A percentile compares a stretch with the other conserved stretches of the same genome.
phyloP scores from a whole-genome alignment of 2,113 vertebrate genomes.

The Megaceryle torquata region DNA sequence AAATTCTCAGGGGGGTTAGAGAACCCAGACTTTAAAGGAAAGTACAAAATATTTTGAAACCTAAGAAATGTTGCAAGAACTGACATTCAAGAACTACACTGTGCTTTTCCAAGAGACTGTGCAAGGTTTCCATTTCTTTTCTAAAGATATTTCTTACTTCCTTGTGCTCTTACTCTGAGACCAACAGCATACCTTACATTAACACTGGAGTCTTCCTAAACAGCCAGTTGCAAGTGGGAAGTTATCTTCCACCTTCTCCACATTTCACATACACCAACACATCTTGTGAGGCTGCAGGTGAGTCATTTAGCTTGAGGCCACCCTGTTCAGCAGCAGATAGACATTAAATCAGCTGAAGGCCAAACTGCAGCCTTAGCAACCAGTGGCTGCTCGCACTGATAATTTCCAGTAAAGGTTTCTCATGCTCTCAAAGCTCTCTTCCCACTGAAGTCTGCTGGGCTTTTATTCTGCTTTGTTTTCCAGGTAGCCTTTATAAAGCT shows the following conservation, averaged over 20 bases:
- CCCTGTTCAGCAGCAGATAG: neutral
- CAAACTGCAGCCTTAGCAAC: neutral
- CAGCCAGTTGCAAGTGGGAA: neutral
- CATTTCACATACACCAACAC: accelerated
- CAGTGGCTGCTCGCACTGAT: neutral
- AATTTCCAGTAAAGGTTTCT: neutral
- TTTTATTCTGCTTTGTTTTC: neutral
- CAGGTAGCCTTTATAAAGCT: neutral
- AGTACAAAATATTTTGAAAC: neutral
- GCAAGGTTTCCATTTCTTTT: neutral
- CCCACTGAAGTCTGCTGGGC: neutral
- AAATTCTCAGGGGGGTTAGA: neutral
- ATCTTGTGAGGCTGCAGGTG: neutral
- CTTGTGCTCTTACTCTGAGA: neutral
- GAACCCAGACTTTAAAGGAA: neutral
- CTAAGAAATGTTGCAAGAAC: neutral
- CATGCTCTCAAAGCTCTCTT: neutral
- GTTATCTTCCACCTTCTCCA: neutral
- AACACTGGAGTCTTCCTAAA: neutral
- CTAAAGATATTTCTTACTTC: neutral
- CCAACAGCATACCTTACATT: neutral
- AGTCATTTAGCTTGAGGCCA: neutral
- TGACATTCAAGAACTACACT: neutral
- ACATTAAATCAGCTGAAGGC: neutral
- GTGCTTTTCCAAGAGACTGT: neutral